These are phyloP conservation scores for Lasioglossum pauxillum DNA, from an alignment of 2,888 invertebrate genomes.

Conservation along the genomic window DNA sequence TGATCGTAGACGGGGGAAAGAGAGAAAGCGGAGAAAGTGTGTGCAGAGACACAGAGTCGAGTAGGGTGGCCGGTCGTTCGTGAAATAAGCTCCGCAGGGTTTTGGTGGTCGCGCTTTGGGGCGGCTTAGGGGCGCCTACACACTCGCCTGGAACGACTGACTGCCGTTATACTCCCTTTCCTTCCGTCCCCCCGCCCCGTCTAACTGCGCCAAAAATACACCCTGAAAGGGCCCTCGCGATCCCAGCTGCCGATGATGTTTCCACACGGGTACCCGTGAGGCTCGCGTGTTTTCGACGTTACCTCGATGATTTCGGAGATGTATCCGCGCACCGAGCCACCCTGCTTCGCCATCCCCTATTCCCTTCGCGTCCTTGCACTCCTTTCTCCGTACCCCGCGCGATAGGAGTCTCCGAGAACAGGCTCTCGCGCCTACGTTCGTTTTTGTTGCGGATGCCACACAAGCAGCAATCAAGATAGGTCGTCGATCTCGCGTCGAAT, in stretches of 20 bases:
- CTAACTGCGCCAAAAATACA: constrained; percentile 69
- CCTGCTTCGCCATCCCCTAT: constrained; percentile 13
- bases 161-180: constrained; percentile 65
- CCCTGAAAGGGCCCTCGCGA: constrained; percentile 74
- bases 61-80: constrained; percentile 74
- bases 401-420: not conserved
- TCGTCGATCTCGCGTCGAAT: not conserved
- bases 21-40: constrained; percentile 51
- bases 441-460: not conserved
- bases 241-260: constrained; percentile 82
- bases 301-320: constrained; percentile 77
- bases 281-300: constrained; percentile 84
- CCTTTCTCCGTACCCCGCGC: not conserved
- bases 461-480: not conserved
- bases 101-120: constrained; percentile 83
- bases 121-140: constrained; percentile 79
- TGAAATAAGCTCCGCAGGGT: constrained; percentile 84
- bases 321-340: constrained; percentile 34
- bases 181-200: constrained; percentile 23
- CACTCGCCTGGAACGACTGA: constrained; percentile 68
- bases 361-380: not conserved
- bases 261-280: constrained; percentile 83
- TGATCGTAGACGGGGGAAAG: constrained; percentile 23
- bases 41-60: constrained; percentile 70
- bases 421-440: not conserved